Evolutionary conservation across 2,888 invertebrate genomes (phyloP), one percentile per base, ranked within the genome.

Genomic region (Hemithea aestivaria): DNA sequence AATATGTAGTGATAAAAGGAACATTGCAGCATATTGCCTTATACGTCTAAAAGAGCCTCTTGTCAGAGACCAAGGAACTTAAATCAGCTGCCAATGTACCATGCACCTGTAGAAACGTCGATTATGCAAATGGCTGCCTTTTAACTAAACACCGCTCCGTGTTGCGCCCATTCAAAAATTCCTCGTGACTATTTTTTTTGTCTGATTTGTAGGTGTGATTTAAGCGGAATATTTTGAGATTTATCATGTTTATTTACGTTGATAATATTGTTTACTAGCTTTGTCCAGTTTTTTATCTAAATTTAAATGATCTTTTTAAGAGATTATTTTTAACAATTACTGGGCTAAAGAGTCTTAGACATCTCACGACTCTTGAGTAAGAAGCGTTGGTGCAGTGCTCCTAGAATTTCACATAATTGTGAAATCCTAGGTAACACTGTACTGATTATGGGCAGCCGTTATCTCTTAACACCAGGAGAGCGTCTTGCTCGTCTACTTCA

Each of bases 71-170:
- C 61, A 55, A 52, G 62, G 71, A 58, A 75, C 78, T 76, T 83
- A 84, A 84, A 84, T 84, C 83, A 82, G 66, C 79, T 81, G 83
- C 72, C 76, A 66, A 62, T 45, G 40, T 27, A 63, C 69, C 69
- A 69, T 70, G 75, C 81, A 84, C 83, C 83, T 82, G 83, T 83
- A 66, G 77, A 73, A 78, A 77, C 75, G 78, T 82, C 81, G 82
- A 83, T 84, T 84, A 85, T 85, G 84, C 81, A 81, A 84, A 87
- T 80, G 58, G 58, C 57, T 53, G 63, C 54, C 71, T 72, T 78
- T 80, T 82, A 73, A 73, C 76, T 74, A 76, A 74, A 73, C 67
- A 73, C 72, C 68, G 73, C 67, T 65, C 56, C 55, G 66, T 72
- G 72, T 69, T 63, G 65, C 60, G 52, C 46, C 59, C 51, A 60